Percentiles rank a stretch among this genome's conserved stretches.
These are phyloP conservation scores for Passerina amoena DNA, from an alignment of 2,113 vertebrate species.

Conservation along the genomic window DNA sequence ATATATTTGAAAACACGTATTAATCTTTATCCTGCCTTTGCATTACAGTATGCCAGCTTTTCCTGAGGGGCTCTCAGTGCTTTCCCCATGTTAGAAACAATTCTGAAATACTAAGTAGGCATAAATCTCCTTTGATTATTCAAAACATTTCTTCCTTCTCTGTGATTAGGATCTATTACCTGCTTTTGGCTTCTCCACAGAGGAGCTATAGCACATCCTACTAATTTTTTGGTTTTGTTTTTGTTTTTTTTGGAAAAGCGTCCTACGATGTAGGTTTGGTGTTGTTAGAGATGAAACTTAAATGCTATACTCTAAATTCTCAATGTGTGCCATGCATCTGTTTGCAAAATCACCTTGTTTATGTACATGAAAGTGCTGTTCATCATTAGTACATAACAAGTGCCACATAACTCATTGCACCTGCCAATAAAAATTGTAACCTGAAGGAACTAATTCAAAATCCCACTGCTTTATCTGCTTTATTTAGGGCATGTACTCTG, in stretches of 20 bases:
- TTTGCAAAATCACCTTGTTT: constrained; percentile 4
- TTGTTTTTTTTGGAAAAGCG: background rate
- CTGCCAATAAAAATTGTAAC: background rate
- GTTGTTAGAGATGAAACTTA: background rate
- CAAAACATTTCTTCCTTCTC: background rate
- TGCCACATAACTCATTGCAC: background rate
- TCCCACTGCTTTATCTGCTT: background rate
- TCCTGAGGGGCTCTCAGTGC: background rate
- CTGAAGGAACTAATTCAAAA: background rate
- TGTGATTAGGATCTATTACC: background rate
- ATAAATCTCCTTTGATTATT: background rate
- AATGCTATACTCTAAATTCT: background rate
- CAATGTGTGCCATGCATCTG: background rate
- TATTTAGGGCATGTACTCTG: background rate
- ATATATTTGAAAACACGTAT: constrained; percentile 7
- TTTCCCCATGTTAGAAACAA: background rate
- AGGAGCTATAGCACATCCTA: background rate
- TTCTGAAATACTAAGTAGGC: background rate
- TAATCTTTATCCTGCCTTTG: background rate
- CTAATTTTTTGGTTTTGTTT: background rate
- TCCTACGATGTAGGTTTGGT: background rate
- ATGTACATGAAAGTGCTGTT: background rate
- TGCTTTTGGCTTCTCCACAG: background rate
- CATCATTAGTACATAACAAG: background rate
- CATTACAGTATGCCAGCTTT: background rate